These are phyloP conservation scores for Gavia stellata DNA, from an alignment of 2,113 vertebrate genomes.

Conservation along the genomic window DNA sequence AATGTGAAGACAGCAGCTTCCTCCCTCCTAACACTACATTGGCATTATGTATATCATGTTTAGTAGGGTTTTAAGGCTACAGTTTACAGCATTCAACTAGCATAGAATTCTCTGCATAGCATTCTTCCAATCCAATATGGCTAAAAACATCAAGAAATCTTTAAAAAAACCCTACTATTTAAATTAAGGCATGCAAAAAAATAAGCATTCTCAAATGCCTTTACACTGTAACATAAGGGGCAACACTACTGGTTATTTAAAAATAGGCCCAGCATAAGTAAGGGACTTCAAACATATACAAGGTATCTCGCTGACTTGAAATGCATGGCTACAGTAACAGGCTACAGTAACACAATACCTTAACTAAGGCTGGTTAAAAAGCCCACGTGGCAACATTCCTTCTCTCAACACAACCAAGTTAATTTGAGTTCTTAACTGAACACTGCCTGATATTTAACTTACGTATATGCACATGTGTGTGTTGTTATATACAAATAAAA, in stretches of 20 bases:
- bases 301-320: not conserved
- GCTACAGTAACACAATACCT: not conserved
- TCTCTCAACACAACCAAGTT: not conserved
- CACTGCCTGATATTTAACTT: not conserved
- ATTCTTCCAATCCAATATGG: not conserved
- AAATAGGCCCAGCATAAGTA: not conserved
- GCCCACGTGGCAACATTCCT: not conserved
- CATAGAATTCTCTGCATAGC: not conserved
- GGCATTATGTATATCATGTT: not conserved
- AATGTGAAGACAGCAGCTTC: not conserved
- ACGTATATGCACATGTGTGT: rapidly evolving
- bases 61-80: not conserved
- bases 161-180: not conserved
- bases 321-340: not conserved
- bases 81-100: not conserved
- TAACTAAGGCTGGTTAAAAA: not conserved
- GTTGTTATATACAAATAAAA: not conserved
- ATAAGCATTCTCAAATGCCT: not conserved
- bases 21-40: not conserved
- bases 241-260: not conserved
- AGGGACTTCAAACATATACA: rapidly evolving
- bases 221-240: not conserved
- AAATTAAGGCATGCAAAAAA: not conserved
- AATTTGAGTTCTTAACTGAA: not conserved
- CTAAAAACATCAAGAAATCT: not conserved